Conservation (phyloP, 2,113 vertebrate genomes). For the Dermatemys mawii region DNA sequence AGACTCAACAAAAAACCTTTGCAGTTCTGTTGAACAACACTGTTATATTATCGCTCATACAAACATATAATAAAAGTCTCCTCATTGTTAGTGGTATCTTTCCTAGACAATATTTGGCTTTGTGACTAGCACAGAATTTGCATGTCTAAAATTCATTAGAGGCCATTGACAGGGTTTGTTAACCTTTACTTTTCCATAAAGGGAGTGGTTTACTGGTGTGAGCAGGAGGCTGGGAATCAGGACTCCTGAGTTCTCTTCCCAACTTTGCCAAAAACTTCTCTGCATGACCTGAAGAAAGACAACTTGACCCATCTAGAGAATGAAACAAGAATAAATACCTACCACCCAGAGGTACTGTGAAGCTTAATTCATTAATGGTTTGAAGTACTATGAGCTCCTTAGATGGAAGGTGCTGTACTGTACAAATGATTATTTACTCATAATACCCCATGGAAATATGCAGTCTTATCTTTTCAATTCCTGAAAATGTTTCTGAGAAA, state of each 20-base stretch:
- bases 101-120: background rate
- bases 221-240: background rate
- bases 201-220: background rate
- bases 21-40: background rate
- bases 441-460: slow-evolving; percentile 18
- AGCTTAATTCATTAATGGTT: background rate
- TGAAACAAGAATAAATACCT: background rate
- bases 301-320: background rate
- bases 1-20: background rate
- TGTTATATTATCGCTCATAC: background rate
- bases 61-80: background rate
- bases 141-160: background rate
- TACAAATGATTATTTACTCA: background rate
- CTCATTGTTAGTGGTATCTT: background rate
- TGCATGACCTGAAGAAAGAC: background rate
- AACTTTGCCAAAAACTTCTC: background rate
- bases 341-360: background rate
- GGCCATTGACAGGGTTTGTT: background rate
- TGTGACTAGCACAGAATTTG: background rate
- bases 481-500: slow-evolving; percentile 61
- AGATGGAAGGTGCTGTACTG: background rate
- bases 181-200: background rate
- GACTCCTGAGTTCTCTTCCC: background rate
- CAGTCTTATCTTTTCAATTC: slow-evolving; percentile 5
- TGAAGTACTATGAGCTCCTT: background rate